phyloP scores from a whole-genome alignment of 2,797 vertebrate genomes.

The Sebastes vulpes region DNA sequence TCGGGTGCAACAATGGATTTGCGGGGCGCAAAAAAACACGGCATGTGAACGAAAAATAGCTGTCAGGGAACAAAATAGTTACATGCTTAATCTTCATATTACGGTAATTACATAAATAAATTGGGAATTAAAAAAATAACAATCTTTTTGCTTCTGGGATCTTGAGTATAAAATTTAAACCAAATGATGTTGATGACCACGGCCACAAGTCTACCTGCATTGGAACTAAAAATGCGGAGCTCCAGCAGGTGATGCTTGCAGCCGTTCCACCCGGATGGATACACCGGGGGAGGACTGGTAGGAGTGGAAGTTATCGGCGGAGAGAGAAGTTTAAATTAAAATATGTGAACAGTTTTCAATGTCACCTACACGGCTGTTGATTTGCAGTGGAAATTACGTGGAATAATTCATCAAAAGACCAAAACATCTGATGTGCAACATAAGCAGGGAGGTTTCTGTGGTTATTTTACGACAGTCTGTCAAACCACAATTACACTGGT shows the following conservation, averaged over 20 bases:
- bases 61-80: no score
- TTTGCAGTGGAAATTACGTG: background rate
- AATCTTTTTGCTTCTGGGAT: no score
- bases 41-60: no score
- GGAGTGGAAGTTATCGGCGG: background rate
- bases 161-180: background rate
- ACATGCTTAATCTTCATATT: no score
- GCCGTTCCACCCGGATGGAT: background rate
- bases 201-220: background rate
- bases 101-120: no score
- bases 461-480: no score
- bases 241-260: background rate
- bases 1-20: no score
- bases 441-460: no score
- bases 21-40: no score
- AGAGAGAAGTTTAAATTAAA: background rate
- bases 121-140: no score
- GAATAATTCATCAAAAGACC: background rate
- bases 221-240: background rate
- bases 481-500: no score
- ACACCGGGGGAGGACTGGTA: background rate
- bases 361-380: background rate
- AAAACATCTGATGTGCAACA: background rate
- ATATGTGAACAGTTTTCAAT: background rate
- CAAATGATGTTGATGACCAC: background rate